Evolutionary conservation across 30 jellyfish, hydroid and myxozoan genomes (phyloP), one percentile per base, ranked within the genome.

Genomic region (Aurelia sp.): DNA sequence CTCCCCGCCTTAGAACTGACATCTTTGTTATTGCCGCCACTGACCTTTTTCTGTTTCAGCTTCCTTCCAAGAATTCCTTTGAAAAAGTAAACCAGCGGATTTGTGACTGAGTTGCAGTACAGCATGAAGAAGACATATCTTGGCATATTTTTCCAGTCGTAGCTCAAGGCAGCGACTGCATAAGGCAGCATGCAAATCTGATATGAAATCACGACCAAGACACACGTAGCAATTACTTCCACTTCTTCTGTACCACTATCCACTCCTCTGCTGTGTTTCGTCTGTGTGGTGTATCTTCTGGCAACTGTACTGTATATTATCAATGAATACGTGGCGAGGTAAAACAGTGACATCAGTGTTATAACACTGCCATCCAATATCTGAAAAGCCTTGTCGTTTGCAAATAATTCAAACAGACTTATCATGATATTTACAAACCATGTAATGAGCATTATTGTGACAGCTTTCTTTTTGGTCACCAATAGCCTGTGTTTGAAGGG

Each of bases 401-500:
- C 3, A 9, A 44, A 44, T 12, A 5, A 44, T 7, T 5, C 55
- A 44, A 44, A 16, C 16, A 44, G 7, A 44, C 55, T 44, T 44
- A 44, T 8, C 16, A 5, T 44, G 55, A 44, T 8, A 9, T 44
- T 13, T 47, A 55, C 24, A 27, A 20, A 20, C 31, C 44, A 21
- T 13, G 27, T 67, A 4, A 80, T 62, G 17, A 30, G 11, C 72
- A 63, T 12, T 44, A 44, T 44, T 5, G 9, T 44, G 16, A 44
- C 55, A 12, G 73, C 82, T 71, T 20, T 80, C 82, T 51, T 64
- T 68, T 80, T 80, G 15, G 90, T 80, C 81, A 63, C 24, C 68
- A 82, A 80, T 16, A 65, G 61, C 47, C 82, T 63, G 82, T 80
- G 90, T 22, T 80, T 80, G 21, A 80, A 16, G 13, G 90, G 90